These are phyloP conservation scores for Drosophila subquinaria DNA, from an alignment of 2,888 invertebrate species.

Conservation along the genomic window DNA sequence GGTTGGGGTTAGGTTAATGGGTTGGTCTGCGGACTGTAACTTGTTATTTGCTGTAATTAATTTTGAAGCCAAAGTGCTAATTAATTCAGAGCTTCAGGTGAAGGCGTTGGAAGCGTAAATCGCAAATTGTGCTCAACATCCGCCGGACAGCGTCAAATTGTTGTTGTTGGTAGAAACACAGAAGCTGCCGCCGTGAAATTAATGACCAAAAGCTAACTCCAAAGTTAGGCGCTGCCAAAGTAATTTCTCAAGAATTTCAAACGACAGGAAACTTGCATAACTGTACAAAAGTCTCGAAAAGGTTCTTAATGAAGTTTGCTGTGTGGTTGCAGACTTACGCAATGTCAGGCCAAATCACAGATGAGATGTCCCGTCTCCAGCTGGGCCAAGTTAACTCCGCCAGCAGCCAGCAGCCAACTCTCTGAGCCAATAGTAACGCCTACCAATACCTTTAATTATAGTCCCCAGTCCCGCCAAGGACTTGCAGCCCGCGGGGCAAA, in stretches of 20 bases:
- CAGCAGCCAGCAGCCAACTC: slow-evolving; percentile 16
- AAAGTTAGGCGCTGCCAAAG: slow-evolving; percentile 42
- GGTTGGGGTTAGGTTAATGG: background rate
- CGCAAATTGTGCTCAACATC: slow-evolving; percentile 71
- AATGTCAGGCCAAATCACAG: slow-evolving; percentile 62
- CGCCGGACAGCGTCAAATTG: slow-evolving; percentile 58
- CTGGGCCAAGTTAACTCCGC: slow-evolving; percentile 7
- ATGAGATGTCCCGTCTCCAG: slow-evolving; percentile 32
- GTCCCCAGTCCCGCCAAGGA: slow-evolving; percentile 57
- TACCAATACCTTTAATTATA: slow-evolving; percentile 80
- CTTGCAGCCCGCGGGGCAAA: slow-evolving; percentile 28
- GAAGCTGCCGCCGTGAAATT: slow-evolving; percentile 58
- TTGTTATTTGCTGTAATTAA: slow-evolving; percentile 79
- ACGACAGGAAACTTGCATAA: slow-evolving; percentile 76
- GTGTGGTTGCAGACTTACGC: slow-evolving; percentile 58
- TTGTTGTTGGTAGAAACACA: slow-evolving; percentile 30
- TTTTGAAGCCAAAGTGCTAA: slow-evolving; percentile 76
- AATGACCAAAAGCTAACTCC: slow-evolving; percentile 49
- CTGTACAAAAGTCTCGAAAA: slow-evolving; percentile 58
- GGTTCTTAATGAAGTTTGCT: slow-evolving; percentile 29
- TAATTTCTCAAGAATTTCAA: slow-evolving; percentile 66
- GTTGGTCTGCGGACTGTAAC: slow-evolving; percentile 68
- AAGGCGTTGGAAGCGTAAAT: slow-evolving; percentile 61
- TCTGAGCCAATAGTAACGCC: slow-evolving; percentile 81
- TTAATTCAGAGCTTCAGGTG: slow-evolving; percentile 74